Evolutionary conservation across 2,113 vertebrate genomes (phyloP).

Genomic region (Oryzias woworae): DNA sequence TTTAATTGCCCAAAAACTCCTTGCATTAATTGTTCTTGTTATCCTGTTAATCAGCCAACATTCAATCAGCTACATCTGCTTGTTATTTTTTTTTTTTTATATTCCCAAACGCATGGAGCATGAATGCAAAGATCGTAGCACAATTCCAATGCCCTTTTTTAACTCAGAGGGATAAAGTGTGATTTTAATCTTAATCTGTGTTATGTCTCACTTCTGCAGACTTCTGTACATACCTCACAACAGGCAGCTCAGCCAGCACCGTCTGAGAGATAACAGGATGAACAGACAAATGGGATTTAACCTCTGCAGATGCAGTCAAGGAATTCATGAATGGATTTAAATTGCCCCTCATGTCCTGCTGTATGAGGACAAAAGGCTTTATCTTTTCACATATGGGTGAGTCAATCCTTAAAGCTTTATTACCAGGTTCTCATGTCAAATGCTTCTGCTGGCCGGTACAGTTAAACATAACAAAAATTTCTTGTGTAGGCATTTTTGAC

Average conservation of each 20-base stretch:
- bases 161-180: slow-evolving; percentile 22
- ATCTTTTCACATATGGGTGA: slow-evolving; percentile 8
- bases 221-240: slow-evolving; percentile 16
- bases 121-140: not conserved
- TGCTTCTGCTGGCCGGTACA: not conserved
- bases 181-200: slow-evolving; percentile 57
- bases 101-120: not conserved
- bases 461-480: not conserved
- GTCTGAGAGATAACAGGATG: slow-evolving; percentile 34
- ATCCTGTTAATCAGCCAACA: slow-evolving; percentile 37
- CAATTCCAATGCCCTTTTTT: slow-evolving; percentile 5
- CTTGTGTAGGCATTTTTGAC: not conserved
- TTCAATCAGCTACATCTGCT: slow-evolving; percentile 23
- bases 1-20: slow-evolving; percentile 18
- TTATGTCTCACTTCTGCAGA: slow-evolving; percentile 40
- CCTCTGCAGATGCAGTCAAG: slow-evolving; percentile 12
- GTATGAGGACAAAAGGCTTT: slow-evolving; percentile 8
- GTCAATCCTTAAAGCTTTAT: slow-evolving; percentile 1
- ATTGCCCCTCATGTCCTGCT: not conserved
- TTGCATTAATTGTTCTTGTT: slow-evolving; percentile 25
- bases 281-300: slow-evolving; percentile 24
- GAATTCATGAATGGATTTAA: slow-evolving; percentile 12
- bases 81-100: not conserved
- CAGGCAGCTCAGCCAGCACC: slow-evolving; percentile 28
- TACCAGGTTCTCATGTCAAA: slow-evolving; percentile 17